Conservation (phyloP, 2,797 vertebrate genomes). For the Xenops minutus region DNA sequence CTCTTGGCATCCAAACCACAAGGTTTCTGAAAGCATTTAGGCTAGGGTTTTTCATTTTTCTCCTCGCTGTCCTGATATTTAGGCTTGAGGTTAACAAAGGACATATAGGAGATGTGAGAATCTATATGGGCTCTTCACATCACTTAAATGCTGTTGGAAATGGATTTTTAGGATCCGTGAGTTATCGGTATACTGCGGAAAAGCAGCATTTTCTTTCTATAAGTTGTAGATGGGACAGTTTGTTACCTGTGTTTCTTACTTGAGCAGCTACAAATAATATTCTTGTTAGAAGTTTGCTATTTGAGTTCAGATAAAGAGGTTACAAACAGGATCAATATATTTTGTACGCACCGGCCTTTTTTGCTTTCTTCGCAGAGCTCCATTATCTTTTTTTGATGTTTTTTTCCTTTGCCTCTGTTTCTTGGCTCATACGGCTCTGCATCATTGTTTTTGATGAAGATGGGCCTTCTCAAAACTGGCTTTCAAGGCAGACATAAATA, state of each 20-base stretch:
- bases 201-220: neutral
- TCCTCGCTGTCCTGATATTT: neutral
- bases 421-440: neutral
- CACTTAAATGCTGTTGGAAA: neutral
- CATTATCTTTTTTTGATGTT: neutral
- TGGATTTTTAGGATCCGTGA: neutral
- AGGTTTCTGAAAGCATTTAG: neutral
- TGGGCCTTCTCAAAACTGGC: neutral
- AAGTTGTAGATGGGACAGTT: neutral
- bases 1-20: neutral
- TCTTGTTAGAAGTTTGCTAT: neutral
- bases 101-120: neutral
- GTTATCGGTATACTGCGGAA: neutral
- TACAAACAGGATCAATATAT: neutral
- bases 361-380: neutral
- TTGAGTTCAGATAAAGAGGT: neutral
- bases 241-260: neutral
- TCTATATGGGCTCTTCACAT: neutral
- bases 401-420: neutral
- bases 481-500: neutral
- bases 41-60: rapidly evolving
- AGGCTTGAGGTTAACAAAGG: neutral
- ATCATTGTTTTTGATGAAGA: neutral
- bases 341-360: neutral
- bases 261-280: neutral